These are phyloP conservation scores for Epistrophe grossulariae DNA, from an alignment of 2,888 invertebrate species.

Conservation along the genomic window DNA sequence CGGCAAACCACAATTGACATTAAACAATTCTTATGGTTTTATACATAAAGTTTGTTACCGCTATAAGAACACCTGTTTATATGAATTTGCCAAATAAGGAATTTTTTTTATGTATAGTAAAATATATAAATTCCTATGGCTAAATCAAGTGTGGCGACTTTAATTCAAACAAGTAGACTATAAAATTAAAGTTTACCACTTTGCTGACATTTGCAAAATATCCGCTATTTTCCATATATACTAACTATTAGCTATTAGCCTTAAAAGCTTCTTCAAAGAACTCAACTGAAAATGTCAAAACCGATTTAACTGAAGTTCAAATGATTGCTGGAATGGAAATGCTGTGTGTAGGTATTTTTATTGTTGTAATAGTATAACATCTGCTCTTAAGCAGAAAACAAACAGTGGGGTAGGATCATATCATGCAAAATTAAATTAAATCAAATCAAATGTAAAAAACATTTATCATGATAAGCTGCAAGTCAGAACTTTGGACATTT, in stretches of 20 bases:
- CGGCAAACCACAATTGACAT: neutral
- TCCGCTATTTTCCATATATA: neutral
- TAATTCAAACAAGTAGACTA: conserved; percentile 22
- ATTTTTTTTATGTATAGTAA: neutral
- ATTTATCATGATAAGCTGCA: too few species aligned
- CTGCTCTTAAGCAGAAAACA: neutral
- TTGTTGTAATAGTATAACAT: neutral
- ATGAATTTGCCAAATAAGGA: conserved; percentile 4
- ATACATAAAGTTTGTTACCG: neutral
- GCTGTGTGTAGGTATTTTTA: neutral
- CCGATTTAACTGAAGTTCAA: conserved; percentile 35
- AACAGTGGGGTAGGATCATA: neutral
- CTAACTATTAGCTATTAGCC: too few species aligned
- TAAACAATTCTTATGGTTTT: neutral
- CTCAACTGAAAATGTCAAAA: conserved; percentile 44
- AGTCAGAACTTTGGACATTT: too few species aligned
- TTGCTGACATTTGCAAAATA: conserved; percentile 37
- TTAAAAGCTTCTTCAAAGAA: neutral
- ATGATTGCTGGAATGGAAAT: conserved; percentile 8
- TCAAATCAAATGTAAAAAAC: too few species aligned
- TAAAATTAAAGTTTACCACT: neutral
- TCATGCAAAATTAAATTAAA: neutral
- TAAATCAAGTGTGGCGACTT: conserved; percentile 14
- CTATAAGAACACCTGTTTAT: conserved; percentile 15
- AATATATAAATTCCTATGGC: conserved; percentile 1